Percentiles rank a stretch among this genome's conserved stretches.
Conservation (phyloP, 2,797 vertebrate species). For the Platalea minor region DNA sequence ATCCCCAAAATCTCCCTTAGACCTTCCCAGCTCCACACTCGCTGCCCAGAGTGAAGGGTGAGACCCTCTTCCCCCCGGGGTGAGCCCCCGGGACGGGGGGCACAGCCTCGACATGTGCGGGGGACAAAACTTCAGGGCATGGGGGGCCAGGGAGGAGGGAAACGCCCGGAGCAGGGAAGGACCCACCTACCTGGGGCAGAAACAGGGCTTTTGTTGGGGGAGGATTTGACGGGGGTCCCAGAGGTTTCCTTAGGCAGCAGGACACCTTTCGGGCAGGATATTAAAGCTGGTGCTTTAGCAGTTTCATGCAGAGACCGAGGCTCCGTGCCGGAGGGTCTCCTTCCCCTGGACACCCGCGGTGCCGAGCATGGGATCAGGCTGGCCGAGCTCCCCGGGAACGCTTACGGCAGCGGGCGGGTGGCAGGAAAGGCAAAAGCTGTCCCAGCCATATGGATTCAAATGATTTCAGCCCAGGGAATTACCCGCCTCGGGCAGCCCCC, state of each 20-base stretch:
- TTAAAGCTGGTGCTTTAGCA: neutral
- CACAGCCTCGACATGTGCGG: neutral
- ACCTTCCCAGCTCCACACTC: neutral
- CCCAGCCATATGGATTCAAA: neutral
- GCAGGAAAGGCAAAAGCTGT: neutral
- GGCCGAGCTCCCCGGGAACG: neutral
- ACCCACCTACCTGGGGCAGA: neutral
- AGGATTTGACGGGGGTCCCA: neutral
- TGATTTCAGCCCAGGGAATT: neutral
- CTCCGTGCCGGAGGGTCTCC: neutral
- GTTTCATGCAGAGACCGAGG: neutral
- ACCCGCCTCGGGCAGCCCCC: neutral
- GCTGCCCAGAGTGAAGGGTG: accelerated
- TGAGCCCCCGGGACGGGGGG: neutral
- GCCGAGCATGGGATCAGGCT: accelerated
- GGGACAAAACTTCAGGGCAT: neutral
- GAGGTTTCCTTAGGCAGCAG: neutral
- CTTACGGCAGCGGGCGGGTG: accelerated
- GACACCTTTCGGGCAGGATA: neutral
- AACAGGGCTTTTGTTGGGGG: accelerated
- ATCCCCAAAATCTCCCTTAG: neutral
- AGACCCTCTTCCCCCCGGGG: accelerated
- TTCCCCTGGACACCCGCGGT: accelerated
- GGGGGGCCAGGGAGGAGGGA: neutral
- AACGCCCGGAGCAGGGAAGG: neutral